Base-by-base conservation (phyloP, 2,797 vertebrate species). In the Manis pentadactyla region DNA sequence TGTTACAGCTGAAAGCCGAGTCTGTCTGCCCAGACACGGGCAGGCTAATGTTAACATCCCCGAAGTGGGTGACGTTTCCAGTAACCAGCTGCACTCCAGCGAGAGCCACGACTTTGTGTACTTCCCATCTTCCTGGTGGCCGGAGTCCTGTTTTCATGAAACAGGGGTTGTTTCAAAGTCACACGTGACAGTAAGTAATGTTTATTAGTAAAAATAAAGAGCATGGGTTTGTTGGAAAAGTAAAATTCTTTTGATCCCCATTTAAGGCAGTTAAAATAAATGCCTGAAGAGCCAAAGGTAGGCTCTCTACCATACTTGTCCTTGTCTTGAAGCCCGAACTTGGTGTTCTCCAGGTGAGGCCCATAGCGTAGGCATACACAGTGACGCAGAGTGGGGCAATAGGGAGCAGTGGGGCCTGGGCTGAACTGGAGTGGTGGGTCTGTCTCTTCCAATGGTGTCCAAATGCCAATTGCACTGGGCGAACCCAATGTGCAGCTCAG, bases 1-100 rank as follows among this genome's bases (percentile, higher is more conserved):
- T 21, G 13, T 71, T 31, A 17, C 2, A 4, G 31, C 59, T 4
- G 39, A 69, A 78, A 82, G 57, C 59, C 59, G 55, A 34, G 37
- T 55, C 68, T 1, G 0, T 34, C 53, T 7, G 23, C 19, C 39
- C 46, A 6, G 57, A 31, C 14, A 2, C 2, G 2, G 25, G 51
- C 4, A 8, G 49, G 11, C 46, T 37, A 17, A 57, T 29, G 37
- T 37, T 77, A 73, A 37, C 1, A 8, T 49, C 51, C 14, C 14
- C 7, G 31, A 42, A 19, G 29, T 25, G 37, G 61, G 39, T 23
- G 68, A 25, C 13, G 0, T 53, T 68, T 25, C 21, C 61, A 9
- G 64, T 5, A 29, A 19, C 14, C 3, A 27, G 79, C 8, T 6
- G 37, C 10, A 13, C 7, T 39, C 0, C 0, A 18, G 25, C 0